phyloP scores from a whole-genome alignment of 2,888 invertebrate genomes.

The Heterodera filipjevi region DNA sequence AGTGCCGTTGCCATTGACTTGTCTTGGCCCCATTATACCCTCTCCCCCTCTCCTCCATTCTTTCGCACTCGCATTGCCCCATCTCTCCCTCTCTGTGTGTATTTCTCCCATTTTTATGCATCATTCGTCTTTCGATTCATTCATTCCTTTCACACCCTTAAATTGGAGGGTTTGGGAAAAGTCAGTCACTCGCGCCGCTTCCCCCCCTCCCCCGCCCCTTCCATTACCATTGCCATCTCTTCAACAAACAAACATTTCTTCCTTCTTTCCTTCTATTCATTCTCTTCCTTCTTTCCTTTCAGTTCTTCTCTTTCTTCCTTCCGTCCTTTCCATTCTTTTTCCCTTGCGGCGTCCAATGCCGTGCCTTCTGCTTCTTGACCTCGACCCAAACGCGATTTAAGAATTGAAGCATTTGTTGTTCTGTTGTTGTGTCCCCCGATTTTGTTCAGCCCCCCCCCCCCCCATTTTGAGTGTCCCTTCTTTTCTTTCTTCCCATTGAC shows the following conservation, averaged over 20 bases:
- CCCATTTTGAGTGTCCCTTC: too few relatives aligned
- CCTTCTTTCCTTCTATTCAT: too few relatives aligned
- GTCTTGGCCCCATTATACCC: background rate
- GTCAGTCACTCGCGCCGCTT: too few relatives aligned
- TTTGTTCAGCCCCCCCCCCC: background rate
- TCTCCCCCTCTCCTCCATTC: too few relatives aligned
- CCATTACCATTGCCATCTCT: background rate
- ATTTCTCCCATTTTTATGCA: background rate
- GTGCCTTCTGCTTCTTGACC: conserved; percentile 1
- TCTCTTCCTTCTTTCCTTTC: too few relatives aligned
- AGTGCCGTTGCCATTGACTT: background rate
- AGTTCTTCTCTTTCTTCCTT: too few relatives aligned
- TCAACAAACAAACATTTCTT: background rate
- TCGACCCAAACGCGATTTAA: conserved; percentile 2
- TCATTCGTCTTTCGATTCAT: too few relatives aligned
- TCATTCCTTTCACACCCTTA: background rate
- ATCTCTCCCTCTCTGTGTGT: background rate
- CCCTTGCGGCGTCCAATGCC: too few relatives aligned
- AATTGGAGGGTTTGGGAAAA: background rate
- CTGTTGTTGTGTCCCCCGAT: background rate
- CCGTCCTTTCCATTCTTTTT: too few relatives aligned
- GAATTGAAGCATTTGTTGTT: background rate
- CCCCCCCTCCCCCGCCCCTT: too few relatives aligned
- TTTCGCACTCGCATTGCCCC: background rate
- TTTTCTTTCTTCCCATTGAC: background rate